Percentiles rank a stretch among this genome's conserved stretches.
Conservation (phyloP, 2,113 vertebrate genomes). For the Triplophysa tibetana region DNA sequence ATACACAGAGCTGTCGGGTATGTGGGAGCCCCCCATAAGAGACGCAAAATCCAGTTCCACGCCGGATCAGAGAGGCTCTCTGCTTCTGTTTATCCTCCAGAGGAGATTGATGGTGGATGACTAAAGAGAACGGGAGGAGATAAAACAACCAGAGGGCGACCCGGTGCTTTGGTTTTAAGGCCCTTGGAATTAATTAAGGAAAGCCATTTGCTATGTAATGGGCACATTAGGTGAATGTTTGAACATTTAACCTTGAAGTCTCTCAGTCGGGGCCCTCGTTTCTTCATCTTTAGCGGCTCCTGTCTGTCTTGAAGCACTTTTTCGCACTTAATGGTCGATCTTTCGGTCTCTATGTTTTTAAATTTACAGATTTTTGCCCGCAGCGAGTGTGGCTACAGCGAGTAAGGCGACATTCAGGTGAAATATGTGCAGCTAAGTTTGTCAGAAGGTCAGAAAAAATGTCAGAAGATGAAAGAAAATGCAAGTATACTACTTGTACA, state of each 20-base stretch:
- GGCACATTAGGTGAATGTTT: conserved; percentile 54
- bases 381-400: neutral
- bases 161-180: conserved; percentile 23
- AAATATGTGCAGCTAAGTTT: neutral
- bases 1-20: conserved; percentile 1
- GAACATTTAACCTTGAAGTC: conserved; percentile 56
- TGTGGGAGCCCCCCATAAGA: conserved; percentile 17
- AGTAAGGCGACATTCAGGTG: neutral
- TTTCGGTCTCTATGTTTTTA: neutral
- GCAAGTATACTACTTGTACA: no score
- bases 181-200: conserved; percentile 50
- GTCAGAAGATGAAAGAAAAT: no score
- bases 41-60: conserved; percentile 6
- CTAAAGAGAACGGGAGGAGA: conserved; percentile 12
- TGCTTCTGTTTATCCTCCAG: conserved; percentile 37
- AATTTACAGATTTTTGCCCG: neutral
- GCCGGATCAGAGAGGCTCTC: conserved; percentile 17
- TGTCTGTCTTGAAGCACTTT: conserved; percentile 51
- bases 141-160: conserved; percentile 22
- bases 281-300: conserved; percentile 31
- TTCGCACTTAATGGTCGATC: conserved; percentile 8
- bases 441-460: no score
- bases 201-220: conserved; percentile 44
- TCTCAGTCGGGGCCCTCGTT: conserved; percentile 35
- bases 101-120: conserved; percentile 21